A percentile compares a stretch with the other conserved stretches of the same genome.
Evolutionary conservation across 2,888 invertebrate species (phyloP).

Genomic region (Pseudolycoriella hygida): DNA sequence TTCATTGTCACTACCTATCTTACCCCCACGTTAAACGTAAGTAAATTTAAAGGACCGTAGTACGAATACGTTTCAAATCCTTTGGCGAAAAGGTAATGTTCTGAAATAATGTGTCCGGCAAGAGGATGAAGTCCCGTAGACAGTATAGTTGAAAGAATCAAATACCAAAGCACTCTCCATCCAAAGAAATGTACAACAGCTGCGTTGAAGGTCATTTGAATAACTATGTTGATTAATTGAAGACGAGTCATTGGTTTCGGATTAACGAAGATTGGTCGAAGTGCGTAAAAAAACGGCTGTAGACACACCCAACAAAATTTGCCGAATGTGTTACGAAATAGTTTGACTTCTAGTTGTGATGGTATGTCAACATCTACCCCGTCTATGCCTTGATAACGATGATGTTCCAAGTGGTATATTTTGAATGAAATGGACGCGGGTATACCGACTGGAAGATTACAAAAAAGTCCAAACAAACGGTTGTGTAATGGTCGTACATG

Average conservation of each 20-base stretch:
- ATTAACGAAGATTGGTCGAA: constrained; percentile 71
- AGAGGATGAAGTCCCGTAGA: constrained; percentile 96
- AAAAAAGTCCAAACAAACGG: constrained; percentile 79
- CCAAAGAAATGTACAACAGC: constrained; percentile 63
- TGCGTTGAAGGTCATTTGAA: constrained; percentile 74
- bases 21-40: constrained; percentile 95
- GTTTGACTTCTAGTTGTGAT: constrained; percentile 73
- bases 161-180: constrained; percentile 64
- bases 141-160: constrained; percentile 68
- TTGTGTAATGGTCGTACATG: constrained; percentile 79
- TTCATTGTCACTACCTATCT: constrained; percentile 45
- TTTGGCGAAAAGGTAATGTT: constrained; percentile 96
- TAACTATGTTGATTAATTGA: constrained; percentile 66
- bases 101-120: constrained; percentile 96
- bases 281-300: constrained; percentile 90
- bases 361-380: constrained; percentile 90
- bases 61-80: constrained; percentile 97
- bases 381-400: constrained; percentile 89
- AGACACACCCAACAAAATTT: constrained; percentile 85
- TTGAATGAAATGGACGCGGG: constrained; percentile 86
- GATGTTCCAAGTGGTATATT: constrained; percentile 28
- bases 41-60: constrained; percentile 88
- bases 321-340: constrained; percentile 81
- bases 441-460: constrained; percentile 87
- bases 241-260: constrained; percentile 66